phyloP scores from a whole-genome alignment of 2,888 invertebrate species.

The Diaperis boleti region DNA sequence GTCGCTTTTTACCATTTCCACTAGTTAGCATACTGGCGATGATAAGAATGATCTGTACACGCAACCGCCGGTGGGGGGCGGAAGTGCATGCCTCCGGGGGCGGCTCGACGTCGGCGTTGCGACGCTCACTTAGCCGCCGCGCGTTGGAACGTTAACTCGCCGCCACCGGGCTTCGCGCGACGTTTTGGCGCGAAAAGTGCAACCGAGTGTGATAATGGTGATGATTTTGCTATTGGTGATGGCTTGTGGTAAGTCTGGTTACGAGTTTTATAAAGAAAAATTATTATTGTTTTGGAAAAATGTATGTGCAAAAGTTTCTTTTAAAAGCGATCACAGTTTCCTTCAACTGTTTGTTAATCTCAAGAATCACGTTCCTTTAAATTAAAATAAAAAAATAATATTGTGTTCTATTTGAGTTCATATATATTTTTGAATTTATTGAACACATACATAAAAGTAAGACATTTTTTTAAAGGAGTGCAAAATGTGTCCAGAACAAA shows the following conservation, averaged over 20 bases:
- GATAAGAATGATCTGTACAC: constrained; percentile 39
- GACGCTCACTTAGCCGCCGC: constrained; percentile 48
- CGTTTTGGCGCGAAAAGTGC: constrained; percentile 40
- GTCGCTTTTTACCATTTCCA: constrained; percentile 23
- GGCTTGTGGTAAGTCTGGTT: constrained; percentile 20
- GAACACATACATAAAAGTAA: no score
- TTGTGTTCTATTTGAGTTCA: no score
- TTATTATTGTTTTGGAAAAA: not conserved
- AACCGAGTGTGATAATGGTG: constrained; percentile 19
- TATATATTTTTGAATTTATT: no score
- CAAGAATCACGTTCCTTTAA: no score
- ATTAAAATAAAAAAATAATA: no score
- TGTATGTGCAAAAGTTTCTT: not conserved
- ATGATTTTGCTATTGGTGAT: constrained; percentile 16
- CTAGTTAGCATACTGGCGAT: constrained; percentile 37
- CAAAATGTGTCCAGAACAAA: no score
- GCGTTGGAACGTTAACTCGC: constrained; percentile 20
- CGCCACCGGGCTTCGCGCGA: constrained; percentile 18
- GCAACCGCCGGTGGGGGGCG: constrained; percentile 42
- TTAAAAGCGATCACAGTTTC: not conserved
- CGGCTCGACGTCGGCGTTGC: constrained; percentile 49
- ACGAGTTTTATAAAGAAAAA: not conserved
- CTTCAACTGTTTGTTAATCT: no score
- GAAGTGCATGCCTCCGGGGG: constrained; percentile 43
- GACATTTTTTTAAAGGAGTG: no score